Percentiles rank a stretch among this genome's conserved stretches.
These are phyloP conservation scores for Nowickia ferox DNA, from an alignment of 2,888 invertebrate species.

Conservation along the genomic window DNA sequence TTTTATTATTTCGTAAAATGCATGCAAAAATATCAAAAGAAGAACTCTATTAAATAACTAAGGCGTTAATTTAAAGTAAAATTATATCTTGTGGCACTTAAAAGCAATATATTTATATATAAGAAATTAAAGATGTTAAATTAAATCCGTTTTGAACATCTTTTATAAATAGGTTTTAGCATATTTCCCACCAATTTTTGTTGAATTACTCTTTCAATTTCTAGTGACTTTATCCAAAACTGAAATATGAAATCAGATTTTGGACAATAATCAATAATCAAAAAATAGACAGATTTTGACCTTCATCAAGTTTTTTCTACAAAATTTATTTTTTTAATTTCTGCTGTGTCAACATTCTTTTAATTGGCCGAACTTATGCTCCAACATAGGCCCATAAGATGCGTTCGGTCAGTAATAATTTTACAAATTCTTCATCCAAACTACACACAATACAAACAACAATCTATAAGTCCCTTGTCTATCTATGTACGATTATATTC, in stretches of 20 bases:
- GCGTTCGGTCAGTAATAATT: background rate
- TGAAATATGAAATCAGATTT: too few species aligned
- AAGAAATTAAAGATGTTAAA: too few species aligned
- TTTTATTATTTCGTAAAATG: slow-evolving; percentile 36
- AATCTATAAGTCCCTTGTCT: slow-evolving; percentile 27
- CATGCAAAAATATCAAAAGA: slow-evolving; percentile 66
- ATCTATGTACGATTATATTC: slow-evolving; percentile 13
- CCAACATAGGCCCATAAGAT: background rate
- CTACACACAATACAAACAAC: slow-evolving; percentile 36
- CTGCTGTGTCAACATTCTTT: too few species aligned
- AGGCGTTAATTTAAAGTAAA: slow-evolving; percentile 16
- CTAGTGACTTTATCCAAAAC: too few species aligned
- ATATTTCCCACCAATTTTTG: too few species aligned
- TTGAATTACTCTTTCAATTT: too few species aligned
- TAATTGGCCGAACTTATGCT: background rate
- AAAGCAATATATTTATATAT: too few species aligned
- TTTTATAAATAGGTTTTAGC: too few species aligned
- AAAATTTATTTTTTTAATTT: background rate
- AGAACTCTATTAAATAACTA: slow-evolving; percentile 15
- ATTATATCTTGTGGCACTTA: background rate
- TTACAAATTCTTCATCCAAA: slow-evolving; percentile 20
- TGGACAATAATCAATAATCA: too few species aligned
- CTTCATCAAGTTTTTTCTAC: background rate
- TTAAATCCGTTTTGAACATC: too few species aligned
- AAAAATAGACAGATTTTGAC: too few species aligned